A percentile compares a stretch with the other conserved stretches of the same genome.
Conservation (phyloP, 2,797 vertebrate genomes). For the Strix occidentalis region DNA sequence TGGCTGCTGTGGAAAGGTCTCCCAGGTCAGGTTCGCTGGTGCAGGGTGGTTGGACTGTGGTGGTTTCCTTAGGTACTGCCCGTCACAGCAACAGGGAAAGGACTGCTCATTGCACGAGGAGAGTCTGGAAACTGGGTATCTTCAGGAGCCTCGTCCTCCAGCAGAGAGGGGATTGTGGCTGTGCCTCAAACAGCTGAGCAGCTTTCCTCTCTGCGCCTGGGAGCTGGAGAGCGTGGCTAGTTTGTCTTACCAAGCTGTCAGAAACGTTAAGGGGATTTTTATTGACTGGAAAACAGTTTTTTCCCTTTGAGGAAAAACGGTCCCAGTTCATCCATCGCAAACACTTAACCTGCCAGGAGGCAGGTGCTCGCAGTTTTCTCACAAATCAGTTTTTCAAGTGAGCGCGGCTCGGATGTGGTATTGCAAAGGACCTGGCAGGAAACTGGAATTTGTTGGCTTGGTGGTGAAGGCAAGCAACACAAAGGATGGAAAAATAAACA, state of each 20-base stretch:
- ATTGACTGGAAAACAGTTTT: not conserved
- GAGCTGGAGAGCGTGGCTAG: not conserved
- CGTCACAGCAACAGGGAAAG: not conserved
- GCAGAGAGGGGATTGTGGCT: not conserved
- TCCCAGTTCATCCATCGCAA: not conserved
- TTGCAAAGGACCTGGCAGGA: not conserved
- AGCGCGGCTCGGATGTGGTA: accelerated
- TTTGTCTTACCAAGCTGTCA: not conserved
- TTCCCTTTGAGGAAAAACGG: not conserved
- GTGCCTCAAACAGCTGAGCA: not conserved
- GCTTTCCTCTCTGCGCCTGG: not conserved
- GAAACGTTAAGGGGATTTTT: not conserved
- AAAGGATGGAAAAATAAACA: not conserved
- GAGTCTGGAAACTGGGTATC: not conserved
- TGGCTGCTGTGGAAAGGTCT: not conserved
- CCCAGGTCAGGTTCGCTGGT: not conserved
- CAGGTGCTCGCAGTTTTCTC: no score
- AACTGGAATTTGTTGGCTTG: not conserved
- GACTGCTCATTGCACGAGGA: not conserved
- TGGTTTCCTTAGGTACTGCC: not conserved
- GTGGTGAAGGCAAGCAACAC: not conserved
- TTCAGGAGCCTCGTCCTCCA: not conserved
- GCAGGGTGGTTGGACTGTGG: not conserved
- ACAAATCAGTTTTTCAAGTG: not conserved
- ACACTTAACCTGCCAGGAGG: not conserved